Conservation (phyloP, 37 sponge, comb jelly and placozoan species). For the Ephydatia muelleri region DNA sequence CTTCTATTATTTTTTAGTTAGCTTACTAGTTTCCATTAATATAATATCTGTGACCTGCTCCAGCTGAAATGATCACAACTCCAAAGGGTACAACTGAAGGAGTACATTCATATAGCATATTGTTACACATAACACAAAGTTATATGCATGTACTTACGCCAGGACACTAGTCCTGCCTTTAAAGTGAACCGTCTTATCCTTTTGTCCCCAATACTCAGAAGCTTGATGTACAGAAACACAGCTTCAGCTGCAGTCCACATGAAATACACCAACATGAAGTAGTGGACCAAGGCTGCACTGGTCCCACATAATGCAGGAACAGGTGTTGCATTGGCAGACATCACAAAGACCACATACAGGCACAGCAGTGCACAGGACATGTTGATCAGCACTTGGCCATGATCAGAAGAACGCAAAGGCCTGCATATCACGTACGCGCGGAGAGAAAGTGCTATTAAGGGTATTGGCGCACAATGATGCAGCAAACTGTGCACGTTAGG, state of each 20-base stretch:
- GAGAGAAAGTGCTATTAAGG: not conserved
- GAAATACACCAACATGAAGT: constrained; percentile 49
- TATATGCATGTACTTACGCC: constrained; percentile 18
- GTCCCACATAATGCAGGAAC: constrained; percentile 37
- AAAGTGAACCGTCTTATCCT: not conserved
- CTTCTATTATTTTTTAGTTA: not conserved
- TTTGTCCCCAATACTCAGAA: constrained; percentile 8
- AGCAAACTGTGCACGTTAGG: not conserved
- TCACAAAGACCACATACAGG: constrained; percentile 46
- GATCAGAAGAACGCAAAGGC: not conserved
- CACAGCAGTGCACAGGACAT: constrained; percentile 39
- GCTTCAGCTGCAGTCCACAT: constrained; percentile 38
- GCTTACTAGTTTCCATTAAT: constrained; percentile 20
- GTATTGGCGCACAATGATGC: not conserved
- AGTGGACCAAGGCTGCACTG: constrained; percentile 39
- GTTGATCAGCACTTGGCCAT: constrained; percentile 30
- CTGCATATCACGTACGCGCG: not conserved
- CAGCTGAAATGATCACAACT: constrained; percentile 38
- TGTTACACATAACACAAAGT: not conserved
- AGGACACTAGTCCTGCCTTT: constrained; percentile 2
- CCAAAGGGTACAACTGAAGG: constrained; percentile 30
- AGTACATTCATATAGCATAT: not conserved
- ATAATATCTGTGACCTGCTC: constrained; percentile 41
- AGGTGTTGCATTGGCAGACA: constrained; percentile 10
- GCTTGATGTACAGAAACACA: constrained; percentile 23